Evolutionary conservation across 2,113 vertebrate species (phyloP).

Genomic region (Ascaphus truei): DNA sequence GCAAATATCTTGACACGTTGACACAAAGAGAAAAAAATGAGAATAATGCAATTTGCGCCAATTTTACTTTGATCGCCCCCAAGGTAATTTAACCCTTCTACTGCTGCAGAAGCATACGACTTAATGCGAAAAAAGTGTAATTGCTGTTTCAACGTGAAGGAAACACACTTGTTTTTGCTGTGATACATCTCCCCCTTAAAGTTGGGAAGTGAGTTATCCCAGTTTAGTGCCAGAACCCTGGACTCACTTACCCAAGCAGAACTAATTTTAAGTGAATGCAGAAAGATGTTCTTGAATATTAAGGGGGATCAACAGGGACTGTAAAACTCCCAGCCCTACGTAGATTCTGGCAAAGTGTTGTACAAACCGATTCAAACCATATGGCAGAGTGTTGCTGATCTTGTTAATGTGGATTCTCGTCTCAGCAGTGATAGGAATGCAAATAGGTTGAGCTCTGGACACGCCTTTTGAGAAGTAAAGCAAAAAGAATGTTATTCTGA

Average conservation of each 20-base stretch:
- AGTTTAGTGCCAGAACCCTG: background rate
- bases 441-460: background rate
- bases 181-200: too few relatives aligned
- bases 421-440: slow-evolving; percentile 6
- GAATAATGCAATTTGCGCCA: too few relatives aligned
- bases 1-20: too few relatives aligned
- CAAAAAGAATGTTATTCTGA: too few relatives aligned
- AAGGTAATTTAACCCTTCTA: too few relatives aligned
- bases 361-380: slow-evolving; percentile 8
- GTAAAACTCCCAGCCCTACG: background rate
- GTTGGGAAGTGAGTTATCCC: background rate
- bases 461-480: too few relatives aligned
- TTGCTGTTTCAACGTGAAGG: too few relatives aligned
- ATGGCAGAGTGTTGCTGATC: background rate
- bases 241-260: background rate
- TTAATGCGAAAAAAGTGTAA: too few relatives aligned
- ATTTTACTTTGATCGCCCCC: too few relatives aligned
- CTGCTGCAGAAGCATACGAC: too few relatives aligned
- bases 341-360: background rate
- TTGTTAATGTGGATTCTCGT: slow-evolving; percentile 3
- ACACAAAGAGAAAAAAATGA: too few relatives aligned
- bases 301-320: background rate
- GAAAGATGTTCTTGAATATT: background rate
- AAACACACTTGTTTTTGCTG: background rate
- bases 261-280: background rate